phyloP scores from a whole-genome alignment of 1,140 invertebrate genomes.

The Microplitis mediator region DNA sequence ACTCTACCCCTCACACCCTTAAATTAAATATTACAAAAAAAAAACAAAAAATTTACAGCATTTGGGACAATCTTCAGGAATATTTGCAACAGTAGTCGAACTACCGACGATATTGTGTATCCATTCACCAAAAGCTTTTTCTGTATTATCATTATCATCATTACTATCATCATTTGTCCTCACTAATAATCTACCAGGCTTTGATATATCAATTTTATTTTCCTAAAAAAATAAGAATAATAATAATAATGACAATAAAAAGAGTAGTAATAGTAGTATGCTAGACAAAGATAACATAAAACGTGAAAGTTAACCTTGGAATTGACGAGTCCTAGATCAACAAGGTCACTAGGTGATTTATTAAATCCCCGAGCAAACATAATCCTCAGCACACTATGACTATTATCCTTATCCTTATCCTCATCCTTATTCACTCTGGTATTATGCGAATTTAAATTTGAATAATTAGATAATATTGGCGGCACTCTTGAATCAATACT shows the following conservation, averaged over 20 bases:
- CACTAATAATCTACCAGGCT: too few species aligned
- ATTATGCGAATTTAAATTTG: too few species aligned
- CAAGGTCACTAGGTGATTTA: conserved; percentile 7
- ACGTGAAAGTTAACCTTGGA: neutral
- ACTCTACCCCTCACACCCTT: neutral
- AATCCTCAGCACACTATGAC: too few species aligned
- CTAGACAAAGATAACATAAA: neutral
- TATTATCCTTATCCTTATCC: too few species aligned
- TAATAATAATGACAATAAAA: neutral
- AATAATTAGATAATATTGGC: too few species aligned
- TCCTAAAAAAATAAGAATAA: neutral
- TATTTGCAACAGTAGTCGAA: neutral
- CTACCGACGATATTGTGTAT: conserved; percentile 8
- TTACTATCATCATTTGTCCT: too few species aligned
- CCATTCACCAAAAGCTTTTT: conserved; percentile 20
- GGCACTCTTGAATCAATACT: too few species aligned
- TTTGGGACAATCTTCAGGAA: conserved; percentile 30
- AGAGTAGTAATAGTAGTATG: neutral
- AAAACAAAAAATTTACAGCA: conserved; percentile 40
- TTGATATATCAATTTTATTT: too few species aligned
- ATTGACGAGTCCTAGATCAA: conserved; percentile 1
- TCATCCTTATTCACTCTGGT: too few species aligned
- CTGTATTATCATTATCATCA: neutral
- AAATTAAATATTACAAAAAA: neutral
- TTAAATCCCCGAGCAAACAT: conserved; percentile 1